A percentile compares a stretch with the other conserved stretches of the same genome.
phyloP scores from a whole-genome alignment of 2,113 vertebrate genomes.

The Neoarius graeffei region DNA sequence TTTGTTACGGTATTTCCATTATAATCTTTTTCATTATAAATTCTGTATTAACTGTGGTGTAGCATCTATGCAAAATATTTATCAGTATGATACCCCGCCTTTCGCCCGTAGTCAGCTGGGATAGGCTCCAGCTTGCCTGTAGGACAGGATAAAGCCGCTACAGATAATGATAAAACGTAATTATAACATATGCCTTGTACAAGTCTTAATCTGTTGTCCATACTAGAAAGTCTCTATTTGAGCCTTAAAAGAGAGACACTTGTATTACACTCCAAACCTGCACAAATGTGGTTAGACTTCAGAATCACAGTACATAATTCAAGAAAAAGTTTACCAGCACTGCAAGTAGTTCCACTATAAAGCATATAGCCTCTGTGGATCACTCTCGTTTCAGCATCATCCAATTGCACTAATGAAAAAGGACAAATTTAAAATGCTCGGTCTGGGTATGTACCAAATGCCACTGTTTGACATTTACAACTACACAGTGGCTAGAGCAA shows the following conservation, averaged over 20 bases:
- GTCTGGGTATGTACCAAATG: constrained; percentile 68
- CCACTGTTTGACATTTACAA: constrained; percentile 73
- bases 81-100: no score
- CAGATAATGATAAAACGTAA: not conserved
- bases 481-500: constrained; percentile 41
- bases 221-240: not conserved
- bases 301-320: constrained; percentile 73
- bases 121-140: no score
- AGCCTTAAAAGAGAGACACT: constrained; percentile 45
- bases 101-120: no score
- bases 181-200: not conserved
- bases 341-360: constrained; percentile 53
- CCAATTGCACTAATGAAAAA: constrained; percentile 72
- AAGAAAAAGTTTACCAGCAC: constrained; percentile 65
- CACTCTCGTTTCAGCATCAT: constrained; percentile 58
- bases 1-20: not conserved
- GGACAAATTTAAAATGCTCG: constrained; percentile 64
- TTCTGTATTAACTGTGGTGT: not conserved
- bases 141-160: no score
- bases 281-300: constrained; percentile 70
- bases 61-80: not conserved
- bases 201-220: not conserved
- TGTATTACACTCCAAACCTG: constrained; percentile 56
- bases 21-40: not conserved
- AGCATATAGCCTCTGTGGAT: not conserved